Conservation (phyloP, 2,888 invertebrate genomes). For the Heliconius ethilla region DNA sequence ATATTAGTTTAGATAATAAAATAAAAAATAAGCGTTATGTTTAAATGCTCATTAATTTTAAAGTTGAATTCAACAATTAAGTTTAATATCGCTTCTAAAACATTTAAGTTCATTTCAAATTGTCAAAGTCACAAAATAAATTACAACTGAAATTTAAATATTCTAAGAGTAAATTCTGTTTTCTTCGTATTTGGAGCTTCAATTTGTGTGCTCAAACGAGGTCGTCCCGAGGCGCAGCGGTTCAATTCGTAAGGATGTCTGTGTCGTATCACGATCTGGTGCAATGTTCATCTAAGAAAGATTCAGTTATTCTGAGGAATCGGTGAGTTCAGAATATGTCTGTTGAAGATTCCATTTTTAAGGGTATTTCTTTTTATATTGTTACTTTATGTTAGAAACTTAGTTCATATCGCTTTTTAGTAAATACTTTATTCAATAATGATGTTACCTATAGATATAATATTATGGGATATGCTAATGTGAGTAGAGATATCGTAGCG, state of each 20-base stretch:
- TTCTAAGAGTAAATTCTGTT: constrained; percentile 4
- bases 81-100: background rate
- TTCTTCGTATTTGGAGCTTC: constrained; percentile 8
- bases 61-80: background rate
- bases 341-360: background rate
- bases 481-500: background rate
- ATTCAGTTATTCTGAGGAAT: constrained; percentile 2
- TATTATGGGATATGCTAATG: background rate
- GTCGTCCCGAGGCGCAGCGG: constrained; percentile 20
- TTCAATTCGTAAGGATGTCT: constrained; percentile 21
- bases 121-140: background rate
- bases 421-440: no score
- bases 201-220: constrained; percentile 24
- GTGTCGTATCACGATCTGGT: constrained; percentile 18
- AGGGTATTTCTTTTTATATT: background rate
- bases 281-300: constrained; percentile 1
- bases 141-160: background rate
- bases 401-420: no score
- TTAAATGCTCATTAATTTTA: background rate
- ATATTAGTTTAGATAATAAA: background rate
- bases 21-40: background rate
- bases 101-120: background rate
- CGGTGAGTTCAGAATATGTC: background rate
- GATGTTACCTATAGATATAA: background rate
- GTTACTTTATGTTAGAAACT: no score